These are phyloP conservation scores for Stichopus horrens DNA, from an alignment of 53 echinoderm and acorn worm genomes.

Conservation along the genomic window DNA sequence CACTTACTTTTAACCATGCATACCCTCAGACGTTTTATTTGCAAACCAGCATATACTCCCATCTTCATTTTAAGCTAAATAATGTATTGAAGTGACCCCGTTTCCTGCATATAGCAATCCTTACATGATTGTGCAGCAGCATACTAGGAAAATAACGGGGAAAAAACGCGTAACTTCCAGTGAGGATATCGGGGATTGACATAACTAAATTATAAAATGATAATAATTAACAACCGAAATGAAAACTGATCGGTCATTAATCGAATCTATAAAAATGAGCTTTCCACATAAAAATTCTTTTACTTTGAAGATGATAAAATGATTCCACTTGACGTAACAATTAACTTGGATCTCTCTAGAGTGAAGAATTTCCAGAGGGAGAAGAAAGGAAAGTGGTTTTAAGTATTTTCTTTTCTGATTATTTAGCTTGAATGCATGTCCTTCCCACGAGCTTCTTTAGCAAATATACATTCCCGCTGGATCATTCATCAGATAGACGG, in stretches of 20 bases:
- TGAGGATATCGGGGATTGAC: no score
- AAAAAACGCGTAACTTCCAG: no score
- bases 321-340: not conserved
- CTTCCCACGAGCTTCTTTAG: not conserved
- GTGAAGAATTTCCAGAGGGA: not conserved
- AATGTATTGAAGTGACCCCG: no score
- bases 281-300: not conserved
- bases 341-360: not conserved
- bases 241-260: not conserved
- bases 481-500: no score
- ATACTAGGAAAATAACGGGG: no score
- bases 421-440: not conserved
- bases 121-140: no score
- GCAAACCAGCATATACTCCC: no score
- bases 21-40: no score
- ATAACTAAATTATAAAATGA: not conserved
- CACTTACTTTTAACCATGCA: no score
- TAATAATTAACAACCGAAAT: not conserved
- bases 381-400: not conserved
- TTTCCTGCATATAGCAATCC: no score
- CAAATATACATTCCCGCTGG: not conserved
- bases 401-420: not conserved
- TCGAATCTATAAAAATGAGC: not conserved
- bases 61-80: no score
- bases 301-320: not conserved